Conservation (phyloP, 2,888 invertebrate genomes). For the Dolichopus griseipennis region DNA sequence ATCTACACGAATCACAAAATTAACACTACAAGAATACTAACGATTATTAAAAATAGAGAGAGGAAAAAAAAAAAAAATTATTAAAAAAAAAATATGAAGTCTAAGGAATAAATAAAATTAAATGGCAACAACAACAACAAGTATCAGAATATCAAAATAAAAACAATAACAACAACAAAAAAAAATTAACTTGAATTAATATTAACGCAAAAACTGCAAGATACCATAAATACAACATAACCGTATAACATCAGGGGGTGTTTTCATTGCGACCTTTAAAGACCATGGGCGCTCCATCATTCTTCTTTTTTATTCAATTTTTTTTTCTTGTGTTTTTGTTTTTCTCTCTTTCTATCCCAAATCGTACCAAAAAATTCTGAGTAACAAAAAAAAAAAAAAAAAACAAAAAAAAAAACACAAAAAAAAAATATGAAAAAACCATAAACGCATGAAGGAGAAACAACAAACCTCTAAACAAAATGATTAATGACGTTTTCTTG, state of each 20-base stretch:
- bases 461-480: slow-evolving; percentile 3
- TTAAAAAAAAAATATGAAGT: not conserved
- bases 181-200: slow-evolving; percentile 2
- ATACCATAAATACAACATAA: not conserved
- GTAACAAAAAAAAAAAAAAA: not conserved
- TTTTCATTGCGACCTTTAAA: slow-evolving; percentile 2
- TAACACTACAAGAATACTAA: not conserved
- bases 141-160: no score
- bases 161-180: not conserved
- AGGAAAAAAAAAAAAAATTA: not conserved
- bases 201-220: slow-evolving; percentile 3
- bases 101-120: not conserved
- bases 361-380: no score
- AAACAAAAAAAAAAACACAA: not conserved
- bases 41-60: not conserved
- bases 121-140: no score
- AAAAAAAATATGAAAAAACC: not conserved
- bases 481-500: slow-evolving; percentile 8
- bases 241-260: slow-evolving; percentile 8
- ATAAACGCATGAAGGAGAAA: not conserved
- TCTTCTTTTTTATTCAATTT: not conserved
- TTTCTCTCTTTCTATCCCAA: no score
- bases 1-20: not conserved
- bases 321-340: no score
- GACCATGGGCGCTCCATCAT: slow-evolving; percentile 6